Base-by-base conservation (phyloP, 2,888 invertebrate genomes). In the Ametastegia equiseti region DNA sequence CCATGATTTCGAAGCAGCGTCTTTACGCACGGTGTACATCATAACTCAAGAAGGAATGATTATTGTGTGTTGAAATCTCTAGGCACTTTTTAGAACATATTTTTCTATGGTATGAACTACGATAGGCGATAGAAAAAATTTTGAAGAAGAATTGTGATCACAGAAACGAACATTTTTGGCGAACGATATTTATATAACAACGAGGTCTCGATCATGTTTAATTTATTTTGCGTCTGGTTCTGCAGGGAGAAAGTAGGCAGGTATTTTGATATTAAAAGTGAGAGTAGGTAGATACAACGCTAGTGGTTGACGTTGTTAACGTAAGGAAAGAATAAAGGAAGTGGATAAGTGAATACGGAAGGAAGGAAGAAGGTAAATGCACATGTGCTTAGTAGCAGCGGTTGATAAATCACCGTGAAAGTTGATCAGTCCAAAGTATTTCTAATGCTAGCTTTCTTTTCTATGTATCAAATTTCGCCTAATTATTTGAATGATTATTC, bases 251-350 rank as follows among this genome's bases (percentile, higher is more conserved):
- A 88, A 88, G 88, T 89, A 71, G 27, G 60, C 30, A 60, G 13
- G 13, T 57, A 87, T 88, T 88, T 88, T 86, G 87, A 86, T 84
- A 86, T 84, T 86, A 84, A 89, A 89, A 89, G 89, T 89, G 88
- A 86, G 87, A 88, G 88, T 84, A 75, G 82, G 82, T 79, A 82
- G 5, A 60, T 30, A 60, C 15, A 30, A 15, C 5, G 60, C 30
- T 30, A 15, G 47, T 39, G 42, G 23, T 83, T 82, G n/a, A 82
- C 81, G 84, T 81, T 77, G 60, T 57, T 47, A 81, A 23, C 50
- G 3, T n/a, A 45, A 23, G 36, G 79, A 82, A 83, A 39, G 39
- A 82, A 30, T 30, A 69, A 69, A 45, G 13, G 69, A 45, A 27
- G 19, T 19, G 7, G 0, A 5, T 45, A 82, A 80, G 27, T 81